phyloP scores from a whole-genome alignment of 2,797 vertebrate species.

The Avahi laniger region DNA sequence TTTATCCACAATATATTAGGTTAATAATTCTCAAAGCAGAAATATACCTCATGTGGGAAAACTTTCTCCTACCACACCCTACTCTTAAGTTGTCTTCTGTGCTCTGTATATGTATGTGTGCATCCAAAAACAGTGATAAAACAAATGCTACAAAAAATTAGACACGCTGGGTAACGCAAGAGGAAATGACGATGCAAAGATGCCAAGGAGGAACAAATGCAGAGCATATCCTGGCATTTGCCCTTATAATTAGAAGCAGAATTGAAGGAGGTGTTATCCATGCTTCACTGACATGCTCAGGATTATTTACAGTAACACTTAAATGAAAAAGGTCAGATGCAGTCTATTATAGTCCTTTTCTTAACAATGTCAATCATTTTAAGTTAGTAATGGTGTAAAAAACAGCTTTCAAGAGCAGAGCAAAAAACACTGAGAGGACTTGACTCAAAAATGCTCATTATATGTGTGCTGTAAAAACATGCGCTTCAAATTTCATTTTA shows the following conservation, averaged over 20 bases:
- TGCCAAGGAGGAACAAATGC: not conserved
- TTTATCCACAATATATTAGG: not conserved
- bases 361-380: slow-evolving; percentile 34
- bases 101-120: not conserved
- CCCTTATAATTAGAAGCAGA: not conserved
- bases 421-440: not conserved
- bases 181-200: not conserved
- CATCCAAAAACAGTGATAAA: not conserved
- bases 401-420: not conserved
- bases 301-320: not conserved
- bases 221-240: not conserved
- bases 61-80: not conserved
- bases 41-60: not conserved
- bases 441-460: not conserved
- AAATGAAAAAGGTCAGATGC: not conserved
- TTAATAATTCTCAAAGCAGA: not conserved
- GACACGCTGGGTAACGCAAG: not conserved
- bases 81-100: not conserved
- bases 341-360: not conserved
- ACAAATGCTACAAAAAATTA: not conserved
- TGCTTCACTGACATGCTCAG: not conserved
- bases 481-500: slow-evolving; percentile 58
- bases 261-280: not conserved
- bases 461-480: not conserved
- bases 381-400: not conserved